phyloP scores from a whole-genome alignment of 1,140 invertebrate genomes.

The Asobara japonica region DNA sequence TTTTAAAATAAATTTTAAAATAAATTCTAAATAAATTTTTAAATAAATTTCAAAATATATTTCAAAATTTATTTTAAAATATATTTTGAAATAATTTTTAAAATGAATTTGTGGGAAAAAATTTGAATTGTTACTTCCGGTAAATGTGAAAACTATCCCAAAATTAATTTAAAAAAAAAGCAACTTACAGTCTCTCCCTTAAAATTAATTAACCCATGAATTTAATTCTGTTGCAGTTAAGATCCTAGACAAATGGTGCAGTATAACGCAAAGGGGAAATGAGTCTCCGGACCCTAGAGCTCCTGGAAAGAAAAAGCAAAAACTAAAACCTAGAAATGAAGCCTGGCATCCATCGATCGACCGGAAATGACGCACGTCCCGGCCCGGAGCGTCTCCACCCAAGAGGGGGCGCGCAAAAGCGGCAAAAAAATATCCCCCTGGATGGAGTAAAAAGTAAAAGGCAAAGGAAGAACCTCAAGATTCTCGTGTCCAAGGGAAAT shows the following conservation, averaged over 20 bases:
- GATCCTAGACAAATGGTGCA: constrained; percentile 39
- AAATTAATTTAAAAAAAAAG: not conserved
- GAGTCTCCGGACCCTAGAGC: constrained; percentile 28
- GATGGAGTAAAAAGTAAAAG: too few relatives aligned
- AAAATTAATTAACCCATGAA: not conserved
- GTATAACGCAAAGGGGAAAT: constrained; percentile 20
- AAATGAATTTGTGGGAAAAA: too few relatives aligned
- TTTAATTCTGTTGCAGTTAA: constrained; percentile 44
- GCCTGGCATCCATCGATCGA: constrained; percentile 40
- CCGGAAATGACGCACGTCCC: constrained; percentile 38
- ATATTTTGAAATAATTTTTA: too few relatives aligned
- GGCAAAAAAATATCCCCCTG: too few relatives aligned
- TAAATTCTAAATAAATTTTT: too few relatives aligned
- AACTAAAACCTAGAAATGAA: constrained; percentile 35
- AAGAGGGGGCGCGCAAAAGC: too few relatives aligned
- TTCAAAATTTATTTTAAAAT: too few relatives aligned
- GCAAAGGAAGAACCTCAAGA: not conserved
- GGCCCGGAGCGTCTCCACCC: not conserved
- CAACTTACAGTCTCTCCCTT: not conserved
- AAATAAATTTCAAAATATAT: too few relatives aligned
- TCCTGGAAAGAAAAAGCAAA: constrained; percentile 18
- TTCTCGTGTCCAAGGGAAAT: constrained; percentile 21
- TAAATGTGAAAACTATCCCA: too few relatives aligned
- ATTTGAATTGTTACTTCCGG: too few relatives aligned
- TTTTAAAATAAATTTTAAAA: too few relatives aligned